Evolutionary conservation across 2,888 invertebrate genomes (phyloP).

Genomic region (Cephus spinipes): DNA sequence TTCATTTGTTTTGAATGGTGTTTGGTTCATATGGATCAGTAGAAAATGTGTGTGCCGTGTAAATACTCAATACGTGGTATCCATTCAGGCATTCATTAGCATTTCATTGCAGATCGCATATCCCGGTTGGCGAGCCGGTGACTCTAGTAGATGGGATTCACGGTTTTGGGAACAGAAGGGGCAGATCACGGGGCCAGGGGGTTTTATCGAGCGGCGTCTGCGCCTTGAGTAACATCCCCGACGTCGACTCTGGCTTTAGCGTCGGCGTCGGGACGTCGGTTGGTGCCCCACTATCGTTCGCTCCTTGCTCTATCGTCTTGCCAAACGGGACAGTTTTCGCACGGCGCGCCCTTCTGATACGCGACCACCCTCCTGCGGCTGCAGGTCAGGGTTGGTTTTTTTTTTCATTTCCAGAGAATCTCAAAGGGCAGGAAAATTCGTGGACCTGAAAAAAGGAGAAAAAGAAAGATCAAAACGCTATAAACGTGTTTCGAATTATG

Average conservation of each 20-base stretch:
- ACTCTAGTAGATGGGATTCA: constrained; percentile 35
- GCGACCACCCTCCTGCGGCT: constrained; percentile 17
- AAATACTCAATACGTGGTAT: neutral
- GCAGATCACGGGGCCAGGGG: constrained; percentile 29
- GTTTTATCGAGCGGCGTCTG: constrained; percentile 59
- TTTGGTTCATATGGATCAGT: neutral
- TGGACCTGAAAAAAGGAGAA: neutral
- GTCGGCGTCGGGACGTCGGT: constrained; percentile 45
- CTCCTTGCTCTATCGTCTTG: constrained; percentile 9
- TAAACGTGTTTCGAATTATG: neutral
- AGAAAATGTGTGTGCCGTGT: neutral
- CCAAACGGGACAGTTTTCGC: constrained; percentile 41
- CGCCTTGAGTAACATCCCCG: constrained; percentile 27
- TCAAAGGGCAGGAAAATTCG: neutral
- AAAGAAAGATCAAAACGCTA: neutral
- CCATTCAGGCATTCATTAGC: constrained; percentile 9
- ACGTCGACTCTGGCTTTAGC: constrained; percentile 46
- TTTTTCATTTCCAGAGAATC: constrained; percentile 17
- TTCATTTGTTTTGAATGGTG: neutral
- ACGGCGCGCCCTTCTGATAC: constrained; percentile 37
- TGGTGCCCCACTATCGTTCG: constrained; percentile 9
- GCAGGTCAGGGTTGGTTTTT: constrained; percentile 19
- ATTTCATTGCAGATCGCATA: constrained; percentile 2
- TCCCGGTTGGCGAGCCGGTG: neutral
- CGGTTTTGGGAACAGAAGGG: constrained; percentile 42